Evolutionary conservation across 2,888 invertebrate genomes (phyloP).

Genomic region (Octodonta nipae): DNA sequence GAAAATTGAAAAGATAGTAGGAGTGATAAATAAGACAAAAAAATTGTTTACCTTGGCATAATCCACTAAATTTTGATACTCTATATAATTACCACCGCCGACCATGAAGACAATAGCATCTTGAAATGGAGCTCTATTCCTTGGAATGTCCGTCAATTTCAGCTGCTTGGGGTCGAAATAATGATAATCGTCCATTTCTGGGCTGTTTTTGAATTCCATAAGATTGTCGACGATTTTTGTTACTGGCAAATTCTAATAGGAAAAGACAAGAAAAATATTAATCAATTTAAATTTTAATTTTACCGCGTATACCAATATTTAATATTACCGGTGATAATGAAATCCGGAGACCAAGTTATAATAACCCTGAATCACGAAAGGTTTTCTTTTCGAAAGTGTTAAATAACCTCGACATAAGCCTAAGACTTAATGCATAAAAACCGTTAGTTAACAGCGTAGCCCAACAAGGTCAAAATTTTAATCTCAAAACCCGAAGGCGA

Average conservation of each 20-base stretch:
- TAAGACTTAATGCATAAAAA: no score
- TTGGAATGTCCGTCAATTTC: conserved; percentile 52
- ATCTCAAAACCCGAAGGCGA: no score
- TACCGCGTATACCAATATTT: no score
- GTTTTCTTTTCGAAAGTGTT: no score
- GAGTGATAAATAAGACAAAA: conserved; percentile 7
- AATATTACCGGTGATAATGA: no score
- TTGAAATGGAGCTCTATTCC: conserved; percentile 59
- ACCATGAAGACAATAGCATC: conserved; percentile 85
- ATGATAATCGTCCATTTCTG: conserved; percentile 74
- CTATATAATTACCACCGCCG: conserved; percentile 95
- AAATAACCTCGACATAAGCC: no score
- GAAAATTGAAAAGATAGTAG: no score
- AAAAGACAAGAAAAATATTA: conserved; percentile 9
- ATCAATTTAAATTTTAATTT: no score
- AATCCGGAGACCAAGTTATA: no score
- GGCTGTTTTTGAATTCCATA: conserved; percentile 65
- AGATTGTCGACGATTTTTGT: conserved; percentile 83
- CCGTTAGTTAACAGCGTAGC: no score
- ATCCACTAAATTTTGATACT: conserved; percentile 95
- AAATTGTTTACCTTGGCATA: conserved; percentile 62
- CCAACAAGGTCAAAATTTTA: no score
- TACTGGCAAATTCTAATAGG: conserved; percentile 73
- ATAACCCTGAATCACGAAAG: no score
- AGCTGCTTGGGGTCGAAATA: conserved; percentile 94